Evolutionary conservation across 2,113 vertebrate genomes (phyloP), one percentile per base, ranked within the genome.

Genomic region (Chionis minor): DNA sequence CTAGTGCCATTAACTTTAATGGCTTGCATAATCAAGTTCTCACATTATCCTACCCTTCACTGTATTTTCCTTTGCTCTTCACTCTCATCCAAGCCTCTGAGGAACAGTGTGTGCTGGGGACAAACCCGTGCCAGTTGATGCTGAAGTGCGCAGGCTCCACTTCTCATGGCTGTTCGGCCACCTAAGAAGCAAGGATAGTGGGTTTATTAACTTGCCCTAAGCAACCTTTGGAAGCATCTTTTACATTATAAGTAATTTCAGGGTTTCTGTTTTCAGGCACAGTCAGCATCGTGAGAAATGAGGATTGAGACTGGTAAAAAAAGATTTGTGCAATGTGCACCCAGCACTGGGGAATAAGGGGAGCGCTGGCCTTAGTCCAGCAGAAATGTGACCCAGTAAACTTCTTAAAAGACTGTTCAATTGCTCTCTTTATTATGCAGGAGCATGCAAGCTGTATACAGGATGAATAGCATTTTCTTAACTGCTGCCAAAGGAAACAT

Each of bases 381-480:
- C 74, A 85, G 94, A 96, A 97, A 93, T 92, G 71, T 96, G 97
- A 96, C 96, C 94, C 74, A 94, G 93, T 97, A 94, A 97, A 96
- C 97, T 96, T 86, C 74, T 74, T 92, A 67, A 92, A 95, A 86
- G 87, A 71, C 93, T 65, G 14, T 88, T 97, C 91, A 90, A 8
- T 95, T 4, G 9, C 49, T 73, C 67, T 95, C 51, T 92, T 94
- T 80, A 90, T 93, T 94, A 93, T 86, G 85, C 88, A 90, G 66
- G 61, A 94, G 67, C 85, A 83, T 32, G 65, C 88, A 71, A 81
- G 62, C 92, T 86, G 70, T 81, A 20, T 70, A 77, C 81, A 78
- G 81, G 79, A 90, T 92, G 94, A 96, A 97, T 59, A 91, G 55
- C 71, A 35, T 91, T 92, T 92, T 92, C 95, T 92, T 92, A 96